Evolutionary conservation across 2,888 invertebrate species (phyloP), one percentile per base, ranked within the genome.

Genomic region (Hylaea fasciaria): DNA sequence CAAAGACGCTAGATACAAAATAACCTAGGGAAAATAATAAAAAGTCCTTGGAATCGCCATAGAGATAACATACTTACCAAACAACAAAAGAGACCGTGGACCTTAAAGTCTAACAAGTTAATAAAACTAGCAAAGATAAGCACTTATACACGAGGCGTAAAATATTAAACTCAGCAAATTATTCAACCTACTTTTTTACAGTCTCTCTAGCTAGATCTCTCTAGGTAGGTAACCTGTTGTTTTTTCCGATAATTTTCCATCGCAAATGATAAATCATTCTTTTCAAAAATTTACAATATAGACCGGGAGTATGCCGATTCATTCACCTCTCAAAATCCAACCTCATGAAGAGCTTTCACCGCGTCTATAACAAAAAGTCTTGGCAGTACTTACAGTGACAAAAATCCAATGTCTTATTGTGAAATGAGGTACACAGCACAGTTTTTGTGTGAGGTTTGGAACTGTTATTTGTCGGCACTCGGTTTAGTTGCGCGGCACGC

Each of bases 381-480:
- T 43, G n/a, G 10, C 29, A 50, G 37, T 60, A 91, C 91, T 91
- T 77, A 91, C 91, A 75, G 75, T 72, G 70, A 77, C 65, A 77
- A 78, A 82, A 87, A 91, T 91, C 90, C 91, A 83, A 85, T 64
- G 70, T 68, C 69, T 70, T 75, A 64, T 75, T 70, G 78, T 71
- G 76, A 75, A 74, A 79, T 72, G 72, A 71, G 71, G 73, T 78
- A 80, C 90, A 91, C 90, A 86, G 79, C 90, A 91, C 91, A 75
- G 81, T 84, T 81, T 82, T 83, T 74, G 76, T 77, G 77, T 76
- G 76, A 77, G 76, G 83, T 83, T 54, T 49, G 40, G 49, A 52
- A 62, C 52, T 52, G 48, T 43, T 53, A 32, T 49, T 41, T 69
- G 47, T 72, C 72, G 75, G 71, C 83, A 85, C 85, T 81, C 66